A percentile compares a stretch with the other conserved stretches of the same genome.
These are phyloP conservation scores for Noctua janthina DNA, from an alignment of 2,888 invertebrate genomes.

Conservation along the genomic window DNA sequence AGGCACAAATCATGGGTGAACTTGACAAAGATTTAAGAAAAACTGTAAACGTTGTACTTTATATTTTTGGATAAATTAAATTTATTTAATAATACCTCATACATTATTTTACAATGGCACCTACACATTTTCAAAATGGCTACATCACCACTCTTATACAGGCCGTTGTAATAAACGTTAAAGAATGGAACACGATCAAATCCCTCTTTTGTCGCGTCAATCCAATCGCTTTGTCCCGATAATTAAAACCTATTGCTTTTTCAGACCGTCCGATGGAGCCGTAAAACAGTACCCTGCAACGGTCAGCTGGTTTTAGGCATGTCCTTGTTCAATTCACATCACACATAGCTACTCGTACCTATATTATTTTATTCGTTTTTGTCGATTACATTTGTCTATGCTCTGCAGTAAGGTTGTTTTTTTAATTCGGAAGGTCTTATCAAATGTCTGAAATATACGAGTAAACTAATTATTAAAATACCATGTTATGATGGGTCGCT, in stretches of 20 bases:
- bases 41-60: too few relatives aligned
- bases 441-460: neutral
- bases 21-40: too few relatives aligned
- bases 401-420: neutral
- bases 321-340: slow-evolving; percentile 4
- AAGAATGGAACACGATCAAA: slow-evolving; percentile 46
- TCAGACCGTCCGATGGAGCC: slow-evolving; percentile 25
- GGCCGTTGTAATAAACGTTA: slow-evolving; percentile 31
- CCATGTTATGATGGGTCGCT: neutral
- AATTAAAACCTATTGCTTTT: slow-evolving; percentile 57
- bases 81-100: neutral
- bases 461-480: neutral
- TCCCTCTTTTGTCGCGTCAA: slow-evolving; percentile 29
- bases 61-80: too few relatives aligned
- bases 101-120: neutral
- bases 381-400: neutral
- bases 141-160: neutral
- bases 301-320: slow-evolving; percentile 17
- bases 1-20: too few relatives aligned
- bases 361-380: neutral
- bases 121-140: slow-evolving; percentile 2
- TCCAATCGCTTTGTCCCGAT: slow-evolving; percentile 40
- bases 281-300: slow-evolving; percentile 29
- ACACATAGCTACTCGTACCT: neutral
- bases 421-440: too few relatives aligned